Evolutionary conservation across 2,797 vertebrate species (phyloP).

Genomic region (Psittacula derbiana): DNA sequence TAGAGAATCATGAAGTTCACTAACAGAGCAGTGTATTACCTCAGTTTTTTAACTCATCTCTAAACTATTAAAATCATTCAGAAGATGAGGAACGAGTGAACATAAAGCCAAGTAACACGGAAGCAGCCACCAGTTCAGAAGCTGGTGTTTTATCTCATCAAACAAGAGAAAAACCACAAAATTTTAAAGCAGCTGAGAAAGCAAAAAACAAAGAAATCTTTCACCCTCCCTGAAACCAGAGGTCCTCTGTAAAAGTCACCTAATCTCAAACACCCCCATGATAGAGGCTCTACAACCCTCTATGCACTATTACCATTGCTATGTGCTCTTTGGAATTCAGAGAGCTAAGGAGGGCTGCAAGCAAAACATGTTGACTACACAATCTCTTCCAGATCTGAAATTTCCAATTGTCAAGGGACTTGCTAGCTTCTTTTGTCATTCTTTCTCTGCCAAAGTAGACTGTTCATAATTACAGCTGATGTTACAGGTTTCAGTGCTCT

Average conservation of each 20-base stretch:
- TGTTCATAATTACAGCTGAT: conserved; percentile 4
- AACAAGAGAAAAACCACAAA: background rate
- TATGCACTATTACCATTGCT: background rate
- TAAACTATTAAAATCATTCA: background rate
- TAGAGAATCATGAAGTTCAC: background rate
- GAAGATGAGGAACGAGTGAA: background rate
- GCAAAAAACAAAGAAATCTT: background rate
- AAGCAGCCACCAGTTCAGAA: background rate
- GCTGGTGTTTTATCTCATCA: background rate
- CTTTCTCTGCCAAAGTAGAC: background rate
- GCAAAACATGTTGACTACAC: accelerated
- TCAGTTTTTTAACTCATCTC: background rate
- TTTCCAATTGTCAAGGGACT: background rate
- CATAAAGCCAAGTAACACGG: background rate
- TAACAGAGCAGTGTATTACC: background rate
- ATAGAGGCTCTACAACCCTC: background rate
- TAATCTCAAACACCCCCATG: background rate
- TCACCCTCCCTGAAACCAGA: background rate
- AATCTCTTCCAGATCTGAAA: background rate
- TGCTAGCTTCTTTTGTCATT: background rate
- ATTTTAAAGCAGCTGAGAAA: background rate
- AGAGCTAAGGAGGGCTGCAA: background rate
- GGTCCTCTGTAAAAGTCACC: background rate
- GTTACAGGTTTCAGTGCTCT: background rate
- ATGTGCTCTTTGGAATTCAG: background rate